A percentile compares a stretch with the other conserved stretches of the same genome.
Evolutionary conservation across 2,888 invertebrate species (phyloP).

Genomic region (Papilio demoleus): DNA sequence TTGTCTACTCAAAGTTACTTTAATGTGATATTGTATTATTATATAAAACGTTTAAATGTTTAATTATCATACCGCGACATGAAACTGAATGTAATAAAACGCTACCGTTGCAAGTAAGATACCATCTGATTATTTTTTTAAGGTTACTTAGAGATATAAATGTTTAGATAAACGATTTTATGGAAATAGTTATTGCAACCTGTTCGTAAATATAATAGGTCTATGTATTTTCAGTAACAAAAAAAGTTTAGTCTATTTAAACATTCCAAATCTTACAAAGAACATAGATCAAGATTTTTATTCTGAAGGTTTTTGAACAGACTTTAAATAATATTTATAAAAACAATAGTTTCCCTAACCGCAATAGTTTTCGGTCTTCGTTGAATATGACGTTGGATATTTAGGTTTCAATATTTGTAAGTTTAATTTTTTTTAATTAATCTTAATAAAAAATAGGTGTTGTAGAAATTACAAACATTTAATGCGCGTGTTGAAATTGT

Average conservation of each 20-base stretch:
- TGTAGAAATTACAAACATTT: background rate
- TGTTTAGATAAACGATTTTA: conserved; percentile 17
- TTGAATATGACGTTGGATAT: too few relatives aligned
- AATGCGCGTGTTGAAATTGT: background rate
- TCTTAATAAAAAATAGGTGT: too few relatives aligned
- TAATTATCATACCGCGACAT: conserved; percentile 33
- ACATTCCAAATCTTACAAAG: background rate
- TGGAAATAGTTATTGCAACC: background rate
- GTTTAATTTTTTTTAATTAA: too few relatives aligned
- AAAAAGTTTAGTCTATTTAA: background rate
- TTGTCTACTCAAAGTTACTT: conserved; percentile 25
- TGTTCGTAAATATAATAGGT: background rate
- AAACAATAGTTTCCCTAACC: background rate
- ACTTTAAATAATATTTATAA: background rate
- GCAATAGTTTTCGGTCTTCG: background rate
- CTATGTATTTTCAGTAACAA: background rate
- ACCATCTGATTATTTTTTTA: conserved; percentile 24
- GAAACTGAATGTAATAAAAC: conserved; percentile 29
- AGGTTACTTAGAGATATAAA: conserved; percentile 19
- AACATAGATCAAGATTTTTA: too few relatives aligned
- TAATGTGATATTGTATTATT: conserved; percentile 30
- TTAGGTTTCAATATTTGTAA: background rate
- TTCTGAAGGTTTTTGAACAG: background rate
- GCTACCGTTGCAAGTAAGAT: conserved; percentile 36
- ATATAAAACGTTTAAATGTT: conserved; percentile 32